Evolutionary conservation across 2,888 invertebrate species (phyloP), one percentile per base, ranked within the genome.

Genomic region (Tetrapedia diversipes): DNA sequence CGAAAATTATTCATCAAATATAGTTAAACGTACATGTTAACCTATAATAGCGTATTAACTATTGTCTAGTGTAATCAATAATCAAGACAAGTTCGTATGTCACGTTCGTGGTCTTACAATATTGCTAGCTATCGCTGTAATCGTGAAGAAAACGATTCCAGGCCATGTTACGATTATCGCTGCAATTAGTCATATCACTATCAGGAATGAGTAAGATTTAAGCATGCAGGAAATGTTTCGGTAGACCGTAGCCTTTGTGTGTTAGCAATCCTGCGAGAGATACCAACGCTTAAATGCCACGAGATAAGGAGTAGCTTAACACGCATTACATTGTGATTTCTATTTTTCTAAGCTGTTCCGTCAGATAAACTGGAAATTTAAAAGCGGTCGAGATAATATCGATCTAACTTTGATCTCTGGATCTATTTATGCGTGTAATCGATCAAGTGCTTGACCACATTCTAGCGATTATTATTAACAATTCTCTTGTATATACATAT

Each of bases 201-300:
- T 82, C 83, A 29, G n/a, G 61, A 66, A 68, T 82, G 82, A 83
- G 61, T 82, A 82, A 82, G 70, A 80, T 82, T 82, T 73, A 70
- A 70, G 45, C 70, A 49, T 39, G 79, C 64, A 79, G 74, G 64
- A 80, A 80, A 74, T 54, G 67, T 56, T 74, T 69, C 56, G 65
- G 70, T 64, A 56, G 47, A 64, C 43, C 64, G 57, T 24, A 24
- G 68, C 49, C 60, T 70, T 78, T 66, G 68, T 78, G 53, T 51
- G 22, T 19, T 24, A 57, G 19, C 45, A 43, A 49, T 47, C 32
- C 66, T 72, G 27, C 41, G 14, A 60, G 64, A 66, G 71, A 77
- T 77, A 74, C 56, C n/a, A 39, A 54, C 54, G 63, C 67, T 64
- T 63, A 64, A 66, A 82, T 56, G n/a, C 54, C 32, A 51, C 19